Percentiles rank a stretch among this genome's conserved stretches.
Evolutionary conservation across 2,888 invertebrate species (phyloP).

Genomic region (Amphipyra berbera): DNA sequence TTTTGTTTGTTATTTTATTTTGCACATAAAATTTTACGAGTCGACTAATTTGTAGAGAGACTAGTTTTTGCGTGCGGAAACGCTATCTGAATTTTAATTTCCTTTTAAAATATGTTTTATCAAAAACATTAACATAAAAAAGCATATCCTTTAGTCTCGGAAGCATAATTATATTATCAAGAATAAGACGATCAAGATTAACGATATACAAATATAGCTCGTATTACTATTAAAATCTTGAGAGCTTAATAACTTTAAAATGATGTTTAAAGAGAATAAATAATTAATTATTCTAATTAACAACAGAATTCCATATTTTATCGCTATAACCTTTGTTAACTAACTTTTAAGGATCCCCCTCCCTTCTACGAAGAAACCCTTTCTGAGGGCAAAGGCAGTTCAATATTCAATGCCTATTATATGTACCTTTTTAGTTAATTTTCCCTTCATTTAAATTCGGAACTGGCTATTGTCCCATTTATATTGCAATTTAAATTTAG

Average conservation of each 20-base stretch:
- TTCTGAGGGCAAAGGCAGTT: conserved; percentile 19
- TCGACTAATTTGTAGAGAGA: conserved; percentile 10
- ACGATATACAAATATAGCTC: no score
- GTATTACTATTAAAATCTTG: no score
- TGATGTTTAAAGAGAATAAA: no score
- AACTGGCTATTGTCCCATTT: conserved; percentile 13
- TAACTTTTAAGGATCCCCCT: conserved; percentile 7
- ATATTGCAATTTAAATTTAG: conserved; percentile 40
- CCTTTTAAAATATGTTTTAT: neutral
- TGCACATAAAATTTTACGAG: conserved; percentile 5
- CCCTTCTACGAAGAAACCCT: neutral
- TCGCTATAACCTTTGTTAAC: conserved; percentile 10
- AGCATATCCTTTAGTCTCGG: neutral
- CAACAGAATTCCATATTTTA: neutral
- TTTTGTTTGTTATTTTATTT: neutral
- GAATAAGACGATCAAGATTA: no score
- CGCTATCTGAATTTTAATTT: conserved; percentile 1
- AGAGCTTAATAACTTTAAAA: no score
- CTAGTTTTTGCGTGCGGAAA: conserved; percentile 22
- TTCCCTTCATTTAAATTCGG: conserved; percentile 28
- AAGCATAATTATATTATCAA: neutral
- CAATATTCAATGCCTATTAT: conserved; percentile 24
- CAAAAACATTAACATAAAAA: neutral
- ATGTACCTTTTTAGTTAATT: conserved; percentile 7
- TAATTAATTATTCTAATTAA: no score